Evolutionary conservation across 2,888 invertebrate species (phyloP).

Genomic region (Crocallis elinguaria): DNA sequence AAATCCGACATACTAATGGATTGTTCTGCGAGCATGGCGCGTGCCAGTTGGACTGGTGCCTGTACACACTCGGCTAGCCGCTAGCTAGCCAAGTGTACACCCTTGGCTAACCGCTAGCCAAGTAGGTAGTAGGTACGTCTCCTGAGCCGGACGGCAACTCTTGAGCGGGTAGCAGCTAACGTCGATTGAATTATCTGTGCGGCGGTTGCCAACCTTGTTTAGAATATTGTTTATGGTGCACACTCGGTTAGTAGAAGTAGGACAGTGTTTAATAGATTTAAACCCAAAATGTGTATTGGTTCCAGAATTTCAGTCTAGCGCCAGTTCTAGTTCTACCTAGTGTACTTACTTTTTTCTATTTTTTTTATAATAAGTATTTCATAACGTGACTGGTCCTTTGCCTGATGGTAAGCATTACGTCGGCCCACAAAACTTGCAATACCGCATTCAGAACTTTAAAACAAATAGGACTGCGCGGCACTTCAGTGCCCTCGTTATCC

Average conservation of each 20-base stretch:
- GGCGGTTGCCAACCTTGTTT: conserved; percentile 31
- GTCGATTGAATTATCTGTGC: conserved; percentile 53
- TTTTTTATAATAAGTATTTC: no score
- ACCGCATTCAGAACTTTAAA: no score
- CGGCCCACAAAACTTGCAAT: no score
- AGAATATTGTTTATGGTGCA: conserved; percentile 10
- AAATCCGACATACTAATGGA: conserved; percentile 74
- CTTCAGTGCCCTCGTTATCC: no score
- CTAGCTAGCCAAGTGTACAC: conserved; percentile 67
- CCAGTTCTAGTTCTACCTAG: no score
- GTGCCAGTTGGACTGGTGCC: conserved; percentile 76
- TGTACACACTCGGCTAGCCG: conserved; percentile 54
- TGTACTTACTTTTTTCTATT: no score
- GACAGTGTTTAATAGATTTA: not conserved
- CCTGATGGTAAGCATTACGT: no score
- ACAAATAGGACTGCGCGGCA: no score
- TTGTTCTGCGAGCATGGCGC: conserved; percentile 63
- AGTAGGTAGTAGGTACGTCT: conserved; percentile 60
- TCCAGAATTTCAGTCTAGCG: not conserved
- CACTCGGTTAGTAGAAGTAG: conserved; percentile 29
- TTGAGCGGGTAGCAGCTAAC: conserved; percentile 52
- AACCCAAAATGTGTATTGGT: no score
- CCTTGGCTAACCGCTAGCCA: conserved; percentile 13
- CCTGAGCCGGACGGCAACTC: conserved; percentile 57
- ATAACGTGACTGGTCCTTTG: no score